phyloP scores from a whole-genome alignment of 1,140 invertebrate genomes.

The Berghia stephanieae region DNA sequence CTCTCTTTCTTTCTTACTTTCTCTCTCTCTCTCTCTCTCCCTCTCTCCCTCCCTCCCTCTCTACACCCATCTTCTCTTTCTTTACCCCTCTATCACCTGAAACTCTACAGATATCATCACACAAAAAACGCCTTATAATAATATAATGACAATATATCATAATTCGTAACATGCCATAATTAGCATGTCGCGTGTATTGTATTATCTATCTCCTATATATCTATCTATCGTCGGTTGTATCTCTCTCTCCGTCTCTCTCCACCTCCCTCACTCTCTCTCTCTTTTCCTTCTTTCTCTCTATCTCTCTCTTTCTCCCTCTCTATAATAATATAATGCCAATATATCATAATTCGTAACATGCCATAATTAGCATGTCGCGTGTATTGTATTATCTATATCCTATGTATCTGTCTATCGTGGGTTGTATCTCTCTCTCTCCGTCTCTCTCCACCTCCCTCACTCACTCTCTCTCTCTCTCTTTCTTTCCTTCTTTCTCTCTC shows the following conservation, averaged over 20 bases:
- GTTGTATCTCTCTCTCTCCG: neutral
- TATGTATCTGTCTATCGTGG: slow-evolving; percentile 14
- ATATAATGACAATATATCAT: neutral
- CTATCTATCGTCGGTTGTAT: too few relatives aligned
- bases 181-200: too few relatives aligned
- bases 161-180: neutral
- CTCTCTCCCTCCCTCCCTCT: slow-evolving; percentile 25
- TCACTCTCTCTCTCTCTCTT: too few relatives aligned
- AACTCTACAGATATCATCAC: neutral
- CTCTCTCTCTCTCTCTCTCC: slow-evolving; percentile 21
- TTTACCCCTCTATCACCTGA: neutral
- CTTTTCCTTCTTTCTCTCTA: slow-evolving; percentile 16
- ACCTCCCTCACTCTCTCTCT: slow-evolving; percentile 9
- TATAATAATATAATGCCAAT: neutral
- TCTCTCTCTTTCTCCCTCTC: slow-evolving; percentile 16
- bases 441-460: too few relatives aligned
- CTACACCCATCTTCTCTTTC: slow-evolving; percentile 22
- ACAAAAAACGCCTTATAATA: neutral
- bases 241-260: slow-evolving; percentile 15
- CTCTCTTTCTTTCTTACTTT: neutral
- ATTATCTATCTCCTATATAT: neutral
- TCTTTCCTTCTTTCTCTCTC: slow-evolving; percentile 8
- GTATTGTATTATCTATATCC: neutral
- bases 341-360: neutral
- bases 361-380: too few relatives aligned